Evolutionary conservation across 2,113 vertebrate species (phyloP), one percentile per base, ranked within the genome.

Genomic region (Cynoglossus semilaevis): DNA sequence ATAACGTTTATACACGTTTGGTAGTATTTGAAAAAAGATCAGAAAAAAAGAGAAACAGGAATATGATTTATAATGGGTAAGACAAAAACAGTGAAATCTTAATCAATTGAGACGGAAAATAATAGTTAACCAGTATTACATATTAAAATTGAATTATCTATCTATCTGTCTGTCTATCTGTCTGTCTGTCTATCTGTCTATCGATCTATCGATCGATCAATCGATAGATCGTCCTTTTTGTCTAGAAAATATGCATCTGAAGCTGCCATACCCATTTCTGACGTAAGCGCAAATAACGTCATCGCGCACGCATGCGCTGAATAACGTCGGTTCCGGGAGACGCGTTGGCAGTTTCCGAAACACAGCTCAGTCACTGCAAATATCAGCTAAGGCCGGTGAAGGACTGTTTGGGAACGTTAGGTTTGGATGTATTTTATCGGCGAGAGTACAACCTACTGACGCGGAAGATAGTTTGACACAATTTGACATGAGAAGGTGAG

Each of bases 331-430:
- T 89, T 89, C 88, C 88, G 86, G 82, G 82, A 83, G 85, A 84
- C 86, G 86, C 88, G 88, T 88, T 88, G 86, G 88, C 86, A 87
- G 67, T 85, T 89, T 86, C 83, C 86, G 58, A 83, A 89, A 87
- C 81, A 86, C 56, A 48, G 66, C 43, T 52, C 44, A 8, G 51
- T 63, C 37, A 17, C 42, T 58, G 29, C 8, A 56, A 60, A 60
- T 50, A 15, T 51, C 63, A 34, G 15, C 34, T 37, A 41, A 77
- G 74, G 70, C 67, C 77, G 11, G 36, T 1, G n/a, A 2, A 2
- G 15, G 36, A 17, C 9, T 7, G 63, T n/a, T 14, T 11, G 29
- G 22, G 22, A 29, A 29, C 22, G 22, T 29, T 43, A 16, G 22
- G 55, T 45, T 58, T 58, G 55, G 70, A 37, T 45, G 35, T 68